Conservation (phyloP, 2,797 vertebrate genomes). For the Rhodeus uyekii region DNA sequence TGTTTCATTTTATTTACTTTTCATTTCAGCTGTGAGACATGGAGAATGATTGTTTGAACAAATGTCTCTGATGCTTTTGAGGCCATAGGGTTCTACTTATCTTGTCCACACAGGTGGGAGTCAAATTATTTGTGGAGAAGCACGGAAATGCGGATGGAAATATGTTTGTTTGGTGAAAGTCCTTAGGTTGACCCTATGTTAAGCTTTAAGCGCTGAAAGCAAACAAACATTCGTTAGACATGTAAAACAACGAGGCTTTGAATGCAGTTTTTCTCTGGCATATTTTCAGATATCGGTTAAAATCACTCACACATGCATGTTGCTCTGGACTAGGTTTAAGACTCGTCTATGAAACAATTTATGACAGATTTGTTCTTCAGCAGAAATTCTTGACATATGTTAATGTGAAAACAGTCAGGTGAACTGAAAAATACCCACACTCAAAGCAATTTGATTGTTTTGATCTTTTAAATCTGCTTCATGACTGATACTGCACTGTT, state of each 20-base stretch:
- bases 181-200: conserved; percentile 13
- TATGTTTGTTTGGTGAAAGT: conserved; percentile 21
- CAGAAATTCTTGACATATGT: conserved; percentile 1
- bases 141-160: conserved; percentile 14
- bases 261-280: too few relatives aligned
- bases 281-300: too few relatives aligned
- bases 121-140: conserved; percentile 10
- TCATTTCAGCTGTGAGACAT: conserved; percentile 27
- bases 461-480: neutral
- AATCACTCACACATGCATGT: too few relatives aligned
- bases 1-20: conserved; percentile 52
- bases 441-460: neutral
- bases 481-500: neutral
- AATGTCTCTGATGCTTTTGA: conserved; percentile 20
- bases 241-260: neutral
- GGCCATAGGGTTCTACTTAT: conserved; percentile 34
- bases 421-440: neutral
- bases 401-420: neutral
- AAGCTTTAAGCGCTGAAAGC: neutral
- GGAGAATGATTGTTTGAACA: conserved; percentile 27
- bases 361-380: neutral
- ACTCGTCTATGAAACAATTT: too few relatives aligned
- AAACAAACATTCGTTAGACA: neutral
- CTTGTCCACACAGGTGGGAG: conserved; percentile 20
- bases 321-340: too few relatives aligned